Evolutionary conservation across 2,113 vertebrate genomes (phyloP).

Genomic region (Donacobius atricapilla): DNA sequence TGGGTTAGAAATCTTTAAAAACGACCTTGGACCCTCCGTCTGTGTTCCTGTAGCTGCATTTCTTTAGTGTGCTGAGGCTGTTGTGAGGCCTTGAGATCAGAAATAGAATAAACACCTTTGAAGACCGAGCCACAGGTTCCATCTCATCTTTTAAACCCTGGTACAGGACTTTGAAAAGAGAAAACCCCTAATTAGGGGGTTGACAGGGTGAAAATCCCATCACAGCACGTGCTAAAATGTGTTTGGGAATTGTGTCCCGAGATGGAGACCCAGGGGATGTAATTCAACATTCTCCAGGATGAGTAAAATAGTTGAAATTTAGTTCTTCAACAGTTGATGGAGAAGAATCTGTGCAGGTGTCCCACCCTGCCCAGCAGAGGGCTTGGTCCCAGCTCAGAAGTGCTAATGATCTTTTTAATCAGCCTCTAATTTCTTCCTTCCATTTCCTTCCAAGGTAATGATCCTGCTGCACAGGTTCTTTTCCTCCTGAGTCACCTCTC

Average conservation of each 20-base stretch:
- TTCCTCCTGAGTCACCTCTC: background rate
- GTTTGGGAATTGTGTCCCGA: background rate
- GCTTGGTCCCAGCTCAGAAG: background rate
- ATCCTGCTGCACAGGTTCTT: background rate
- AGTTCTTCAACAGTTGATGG: background rate
- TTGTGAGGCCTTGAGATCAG: too few species aligned
- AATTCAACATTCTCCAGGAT: background rate
- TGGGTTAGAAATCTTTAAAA: too few species aligned
- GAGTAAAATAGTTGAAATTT: background rate
- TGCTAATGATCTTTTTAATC: background rate
- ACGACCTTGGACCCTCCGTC: too few species aligned
- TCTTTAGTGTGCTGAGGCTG: too few species aligned
- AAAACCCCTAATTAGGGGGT: too few species aligned
- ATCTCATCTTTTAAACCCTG: too few species aligned
- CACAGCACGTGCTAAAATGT: background rate
- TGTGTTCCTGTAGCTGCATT: too few species aligned
- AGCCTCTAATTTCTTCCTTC: background rate
- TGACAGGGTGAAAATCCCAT: too few species aligned
- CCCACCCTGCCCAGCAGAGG: background rate
- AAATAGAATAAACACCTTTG: too few species aligned
- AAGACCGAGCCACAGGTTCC: too few species aligned
- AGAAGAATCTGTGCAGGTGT: background rate
- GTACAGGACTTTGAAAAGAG: too few species aligned
- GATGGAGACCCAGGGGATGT: background rate
- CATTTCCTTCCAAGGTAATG: background rate